Base-by-base conservation (phyloP, 1,140 invertebrate species). In the Eupristina koningsbergeri region DNA sequence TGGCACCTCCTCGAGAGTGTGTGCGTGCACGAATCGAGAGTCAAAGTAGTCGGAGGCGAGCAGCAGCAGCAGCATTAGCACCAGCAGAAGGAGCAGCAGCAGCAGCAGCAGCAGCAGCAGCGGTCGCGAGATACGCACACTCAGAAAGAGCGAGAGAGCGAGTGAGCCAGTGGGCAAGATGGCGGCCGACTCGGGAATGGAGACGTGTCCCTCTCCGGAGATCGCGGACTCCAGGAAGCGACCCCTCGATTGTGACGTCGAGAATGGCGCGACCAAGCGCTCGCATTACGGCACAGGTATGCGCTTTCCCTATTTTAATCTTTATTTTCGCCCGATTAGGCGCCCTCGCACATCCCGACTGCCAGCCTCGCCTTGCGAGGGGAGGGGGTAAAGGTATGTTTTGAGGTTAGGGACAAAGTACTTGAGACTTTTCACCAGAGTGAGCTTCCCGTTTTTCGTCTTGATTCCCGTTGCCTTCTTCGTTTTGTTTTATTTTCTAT, bases 241-340 rank as follows among this genome's bases (percentile, higher is more conserved):
- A 91, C 96, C 96, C 84, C 94, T 97, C 88, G 96, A 97, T 93
- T 95, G 95, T 87, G 96, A 97, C 92, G 94, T 94, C 87, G 96
- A 97, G 92, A 96, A 96, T 94, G 96, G 96, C 87, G 95, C 96
- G 88, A 96, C 96, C 86, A 97, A 97, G 93, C 95, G 96, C 92
- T 97, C 96, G 85, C 96, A 97, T 93, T 97, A 96, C 93, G 96
- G 96, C 90, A 95, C 95, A 95, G 96, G 96, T 97, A 93, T 94
- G 92, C 92, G 79, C 31, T 11, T n/a, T 19, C 17, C 71, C 9
- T 53, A n/a, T 34, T 19, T 67, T 78, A 41, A 41, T 3, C 0
- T 15, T 64, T 69, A 34, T 39, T 17, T 50, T 34, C 31, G 15
- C 1, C 9, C 36, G 39, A 67, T 15, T 2, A 19, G 17, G 5